phyloP scores from a whole-genome alignment of 2,888 invertebrate species.

The Volucella inanis region DNA sequence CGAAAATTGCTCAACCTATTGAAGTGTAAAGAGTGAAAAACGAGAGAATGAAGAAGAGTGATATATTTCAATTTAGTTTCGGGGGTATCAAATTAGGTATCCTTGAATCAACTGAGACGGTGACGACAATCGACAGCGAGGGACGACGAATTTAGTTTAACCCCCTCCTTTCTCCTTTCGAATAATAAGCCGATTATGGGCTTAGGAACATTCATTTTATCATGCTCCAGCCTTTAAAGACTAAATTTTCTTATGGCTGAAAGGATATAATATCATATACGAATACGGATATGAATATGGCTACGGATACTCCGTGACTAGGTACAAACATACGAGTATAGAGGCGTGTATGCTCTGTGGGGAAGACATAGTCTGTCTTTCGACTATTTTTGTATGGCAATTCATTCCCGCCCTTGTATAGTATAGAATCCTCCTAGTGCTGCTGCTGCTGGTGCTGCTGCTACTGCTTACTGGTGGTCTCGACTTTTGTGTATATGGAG shows the following conservation, averaged over 20 bases:
- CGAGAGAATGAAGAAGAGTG: constrained; percentile 11
- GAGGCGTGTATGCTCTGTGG: constrained; percentile 25
- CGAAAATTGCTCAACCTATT: background rate
- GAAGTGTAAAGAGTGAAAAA: background rate
- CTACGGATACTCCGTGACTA: no score
- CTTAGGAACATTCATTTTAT: constrained; percentile 65
- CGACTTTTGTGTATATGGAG: constrained; percentile 32
- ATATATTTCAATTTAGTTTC: constrained; percentile 60
- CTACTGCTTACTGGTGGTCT: background rate
- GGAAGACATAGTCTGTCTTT: constrained; percentile 65
- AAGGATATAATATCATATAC: constrained; percentile 39
- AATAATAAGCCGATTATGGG: constrained; percentile 71
- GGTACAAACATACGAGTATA: constrained; percentile 6
- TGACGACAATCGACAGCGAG: background rate
- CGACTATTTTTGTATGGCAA: constrained; percentile 37
- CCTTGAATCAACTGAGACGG: constrained; percentile 30
- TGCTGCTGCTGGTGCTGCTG: constrained; percentile 1
- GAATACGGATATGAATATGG: background rate
- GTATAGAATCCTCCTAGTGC: no score
- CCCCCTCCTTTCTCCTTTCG: constrained; percentile 14
- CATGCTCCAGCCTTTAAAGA: constrained; percentile 37
- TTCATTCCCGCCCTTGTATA: background rate
- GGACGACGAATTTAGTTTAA: constrained; percentile 11
- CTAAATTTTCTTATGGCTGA: constrained; percentile 50
- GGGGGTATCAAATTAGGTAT: constrained; percentile 30